phyloP scores from a whole-genome alignment of 2,797 vertebrate genomes.

The Sebastes hubbsi region DNA sequence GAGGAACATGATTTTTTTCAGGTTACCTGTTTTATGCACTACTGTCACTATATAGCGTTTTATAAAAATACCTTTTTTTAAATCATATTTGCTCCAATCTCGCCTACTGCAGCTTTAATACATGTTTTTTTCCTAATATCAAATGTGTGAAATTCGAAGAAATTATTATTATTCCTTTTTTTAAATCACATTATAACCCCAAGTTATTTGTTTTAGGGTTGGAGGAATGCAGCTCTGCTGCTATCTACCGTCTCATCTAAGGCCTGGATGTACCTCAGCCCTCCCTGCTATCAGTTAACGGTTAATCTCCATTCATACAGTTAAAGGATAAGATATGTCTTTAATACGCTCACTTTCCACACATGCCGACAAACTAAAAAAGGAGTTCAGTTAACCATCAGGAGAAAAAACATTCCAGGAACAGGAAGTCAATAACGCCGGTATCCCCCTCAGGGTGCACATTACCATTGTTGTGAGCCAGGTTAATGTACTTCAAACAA shows the following conservation, averaged over 20 bases:
- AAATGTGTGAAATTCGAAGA: neutral
- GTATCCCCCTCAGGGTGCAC: constrained; percentile 77
- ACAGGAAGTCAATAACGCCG: constrained; percentile 82
- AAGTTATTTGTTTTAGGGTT: neutral
- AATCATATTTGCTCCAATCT: too few relatives aligned
- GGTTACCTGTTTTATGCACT: too few relatives aligned
- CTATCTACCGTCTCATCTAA: constrained; percentile 1
- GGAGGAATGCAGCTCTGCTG: neutral
- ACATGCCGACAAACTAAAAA: constrained; percentile 70
- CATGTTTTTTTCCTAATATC: neutral
- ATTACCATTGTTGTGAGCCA: constrained; percentile 82
- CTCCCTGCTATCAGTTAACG: constrained; percentile 31
- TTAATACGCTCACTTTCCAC: constrained; percentile 59
- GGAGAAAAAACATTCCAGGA: constrained; percentile 77
- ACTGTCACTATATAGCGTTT: too few relatives aligned
- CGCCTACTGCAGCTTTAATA: too few relatives aligned
- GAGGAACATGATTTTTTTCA: too few relatives aligned
- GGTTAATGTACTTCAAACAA: constrained; percentile 85
- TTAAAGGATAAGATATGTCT: constrained; percentile 31
- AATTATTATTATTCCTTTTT: neutral
- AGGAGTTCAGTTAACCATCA: constrained; percentile 74
- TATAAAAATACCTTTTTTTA: too few relatives aligned
- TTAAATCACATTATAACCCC: neutral
- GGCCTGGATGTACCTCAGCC: neutral
- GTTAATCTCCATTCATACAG: constrained; percentile 44